Evolutionary conservation across 2,888 invertebrate genomes (phyloP), one percentile per base, ranked within the genome.

Genomic region (Quadriops clusia): DNA sequence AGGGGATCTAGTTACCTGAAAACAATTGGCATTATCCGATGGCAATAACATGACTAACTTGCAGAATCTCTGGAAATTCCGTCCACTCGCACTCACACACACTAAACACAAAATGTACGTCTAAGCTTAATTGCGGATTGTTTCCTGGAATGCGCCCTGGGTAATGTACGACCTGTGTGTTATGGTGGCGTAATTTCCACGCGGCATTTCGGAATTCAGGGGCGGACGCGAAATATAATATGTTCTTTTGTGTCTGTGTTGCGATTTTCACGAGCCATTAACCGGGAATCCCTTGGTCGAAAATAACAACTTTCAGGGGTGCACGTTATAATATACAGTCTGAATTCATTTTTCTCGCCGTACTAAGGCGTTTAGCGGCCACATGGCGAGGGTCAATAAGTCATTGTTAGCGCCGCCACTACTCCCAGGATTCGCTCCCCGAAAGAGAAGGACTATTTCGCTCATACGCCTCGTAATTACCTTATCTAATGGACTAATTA

Each of bases 261-360:
- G 44, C 47, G 48, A 49, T 38, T 50, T 48, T 46, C 45, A 40
- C 47, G 46, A 39, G 42, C 47, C 49, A 50, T 51, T 51, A 46
- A 49, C 41, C 44, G 36, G 36, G 39, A 38, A 36, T 42, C 39
- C 42, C 35, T 34, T 22, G 43, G 39, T 33, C 40, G 35, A 35
- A 35, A 32, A 35, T 26, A 24, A 35, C 42, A 28, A 40, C 45
- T 45, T 41, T 43, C n/a, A n/a, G n/a, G n/a, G n/a, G n/a, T n/a
- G n/a, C n/a, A n/a, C n/a, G n/a, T n/a, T n/a, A n/a, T n/a, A n/a
- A n/a, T n/a, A n/a, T n/a, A n/a, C n/a, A n/a, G n/a, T n/a, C n/a
- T n/a, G n/a, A n/a, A n/a, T n/a, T n/a, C n/a, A n/a, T n/a, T n/a
- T n/a, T n/a, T n/a, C n/a, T n/a, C n/a, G n/a, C n/a, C n/a, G n/a